Evolutionary conservation across 2,113 vertebrate species (phyloP).

Genomic region (Motacilla tschutschensis): DNA sequence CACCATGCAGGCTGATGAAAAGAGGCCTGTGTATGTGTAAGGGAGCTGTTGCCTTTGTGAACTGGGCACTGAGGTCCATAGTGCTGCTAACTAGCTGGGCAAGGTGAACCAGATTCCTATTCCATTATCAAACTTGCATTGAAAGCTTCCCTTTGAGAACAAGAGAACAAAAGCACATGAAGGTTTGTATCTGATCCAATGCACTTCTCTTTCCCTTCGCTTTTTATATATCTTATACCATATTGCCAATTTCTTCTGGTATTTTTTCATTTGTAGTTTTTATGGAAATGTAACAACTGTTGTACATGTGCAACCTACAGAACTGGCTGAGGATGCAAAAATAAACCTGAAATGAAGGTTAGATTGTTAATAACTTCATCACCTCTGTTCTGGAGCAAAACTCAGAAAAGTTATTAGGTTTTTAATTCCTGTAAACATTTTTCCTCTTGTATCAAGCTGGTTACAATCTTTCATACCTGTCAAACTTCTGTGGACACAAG

Average conservation of each 20-base stretch:
- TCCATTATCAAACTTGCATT: not conserved
- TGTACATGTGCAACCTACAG: not conserved
- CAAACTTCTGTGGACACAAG: slow-evolving; percentile 70
- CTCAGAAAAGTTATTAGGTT: not conserved
- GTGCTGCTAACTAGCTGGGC: not conserved
- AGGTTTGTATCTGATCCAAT: not conserved
- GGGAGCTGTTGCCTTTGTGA: not conserved
- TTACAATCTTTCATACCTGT: not conserved
- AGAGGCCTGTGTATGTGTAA: not conserved
- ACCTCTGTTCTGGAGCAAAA: not conserved
- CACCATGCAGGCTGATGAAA: not conserved
- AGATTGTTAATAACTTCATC: not conserved
- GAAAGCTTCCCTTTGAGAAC: not conserved
- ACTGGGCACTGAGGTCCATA: not conserved
- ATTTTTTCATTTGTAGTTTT: not conserved
- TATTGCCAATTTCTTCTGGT: not conserved
- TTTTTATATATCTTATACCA: not conserved
- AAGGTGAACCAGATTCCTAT: not conserved
- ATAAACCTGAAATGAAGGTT: not conserved
- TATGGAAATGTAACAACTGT: not conserved
- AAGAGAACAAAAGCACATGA: not conserved
- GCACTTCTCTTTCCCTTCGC: not conserved
- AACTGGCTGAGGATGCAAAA: not conserved
- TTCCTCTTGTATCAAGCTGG: not conserved
- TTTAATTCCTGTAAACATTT: not conserved